Percentiles rank a stretch among this genome's conserved stretches.
Conservation (phyloP, 2,797 vertebrate species). For the Eulemur mongoz region DNA sequence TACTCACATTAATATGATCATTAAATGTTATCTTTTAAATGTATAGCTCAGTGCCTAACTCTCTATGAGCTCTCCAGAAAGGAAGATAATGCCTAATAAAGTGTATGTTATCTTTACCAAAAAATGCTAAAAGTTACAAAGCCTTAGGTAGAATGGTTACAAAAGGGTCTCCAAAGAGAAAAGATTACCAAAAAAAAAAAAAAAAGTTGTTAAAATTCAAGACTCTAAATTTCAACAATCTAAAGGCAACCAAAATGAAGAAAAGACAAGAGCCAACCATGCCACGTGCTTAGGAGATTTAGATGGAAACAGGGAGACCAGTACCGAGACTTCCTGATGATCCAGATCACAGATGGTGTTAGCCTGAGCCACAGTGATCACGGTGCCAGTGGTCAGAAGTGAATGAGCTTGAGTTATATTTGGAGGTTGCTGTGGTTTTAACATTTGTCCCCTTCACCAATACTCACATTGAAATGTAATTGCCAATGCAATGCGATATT, state of each 20-base stretch:
- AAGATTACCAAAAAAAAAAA: not conserved
- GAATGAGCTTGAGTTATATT: not conserved
- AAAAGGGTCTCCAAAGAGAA: not conserved
- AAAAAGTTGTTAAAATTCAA: not conserved
- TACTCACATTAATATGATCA: not conserved
- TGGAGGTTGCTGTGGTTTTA: not conserved
- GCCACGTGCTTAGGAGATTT: not conserved
- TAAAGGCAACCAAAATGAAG: not conserved
- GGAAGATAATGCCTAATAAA: not conserved
- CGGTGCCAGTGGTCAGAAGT: not conserved
- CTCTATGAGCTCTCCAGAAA: not conserved
- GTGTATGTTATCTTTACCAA: not conserved
- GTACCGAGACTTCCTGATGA: not conserved
- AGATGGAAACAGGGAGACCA: not conserved
- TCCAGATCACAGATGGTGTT: not conserved
- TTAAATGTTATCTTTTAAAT: constrained; percentile 15
- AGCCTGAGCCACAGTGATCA: not conserved
- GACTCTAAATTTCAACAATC: not conserved
- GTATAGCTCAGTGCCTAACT: not conserved
- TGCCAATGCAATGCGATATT: not conserved
- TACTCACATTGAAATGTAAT: not conserved
- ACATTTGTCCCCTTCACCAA: not conserved
- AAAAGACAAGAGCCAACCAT: not conserved
- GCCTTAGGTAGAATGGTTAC: not conserved
- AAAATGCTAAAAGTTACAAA: not conserved